phyloP scores from a whole-genome alignment of 1,140 invertebrate species.

The Tetraneura akinire region DNA sequence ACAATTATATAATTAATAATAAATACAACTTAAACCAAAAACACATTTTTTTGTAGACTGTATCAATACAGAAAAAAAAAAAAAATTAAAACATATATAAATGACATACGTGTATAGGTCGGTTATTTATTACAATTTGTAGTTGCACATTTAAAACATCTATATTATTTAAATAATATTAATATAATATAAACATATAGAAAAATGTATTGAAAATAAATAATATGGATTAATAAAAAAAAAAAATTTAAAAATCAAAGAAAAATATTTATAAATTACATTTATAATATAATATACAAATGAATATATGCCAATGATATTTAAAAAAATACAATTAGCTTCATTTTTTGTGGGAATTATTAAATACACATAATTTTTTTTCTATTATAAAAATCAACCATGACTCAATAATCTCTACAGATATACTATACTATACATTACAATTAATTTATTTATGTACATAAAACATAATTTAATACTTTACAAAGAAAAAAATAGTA shows the following conservation, averaged over 20 bases:
- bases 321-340: constrained; percentile 19
- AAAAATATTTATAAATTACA: background rate
- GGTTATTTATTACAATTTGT: background rate
- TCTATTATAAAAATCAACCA: constrained; percentile 43
- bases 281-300: background rate
- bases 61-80: constrained; percentile 14
- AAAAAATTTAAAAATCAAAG: background rate
- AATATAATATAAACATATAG: constrained; percentile 10
- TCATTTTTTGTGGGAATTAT: background rate
- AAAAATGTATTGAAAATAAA: constrained; percentile 6
- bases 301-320: constrained; percentile 9
- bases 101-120: background rate
- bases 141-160: constrained; percentile 12
- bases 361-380: constrained; percentile 23
- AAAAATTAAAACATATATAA: background rate
- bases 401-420: constrained; percentile 44
- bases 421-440: constrained; percentile 41
- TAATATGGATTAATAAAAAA: background rate
- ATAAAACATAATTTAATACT: constrained; percentile 50
- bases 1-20: constrained; percentile 5
- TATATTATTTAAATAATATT: background rate
- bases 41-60: constrained; percentile 15
- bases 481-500: constrained; percentile 45
- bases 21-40: constrained; percentile 33
- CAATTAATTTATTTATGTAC: constrained; percentile 40